These are phyloP conservation scores for Poeciliopsis infans DNA, from an alignment of 2,797 vertebrate species.

Conservation along the genomic window DNA sequence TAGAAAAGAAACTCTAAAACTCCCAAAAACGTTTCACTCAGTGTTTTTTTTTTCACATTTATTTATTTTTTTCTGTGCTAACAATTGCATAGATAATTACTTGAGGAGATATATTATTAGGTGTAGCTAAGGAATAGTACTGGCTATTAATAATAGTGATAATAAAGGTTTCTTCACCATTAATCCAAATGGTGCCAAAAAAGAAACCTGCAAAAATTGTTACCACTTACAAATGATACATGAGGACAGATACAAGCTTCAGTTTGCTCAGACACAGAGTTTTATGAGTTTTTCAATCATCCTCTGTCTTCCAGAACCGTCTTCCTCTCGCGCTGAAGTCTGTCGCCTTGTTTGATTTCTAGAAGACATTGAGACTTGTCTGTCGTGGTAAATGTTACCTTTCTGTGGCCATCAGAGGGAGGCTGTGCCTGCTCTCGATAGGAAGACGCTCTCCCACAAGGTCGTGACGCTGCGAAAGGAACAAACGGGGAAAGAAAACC, in stretches of 20 bases:
- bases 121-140: not conserved
- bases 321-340: not conserved
- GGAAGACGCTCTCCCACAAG: not conserved
- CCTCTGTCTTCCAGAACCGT: not conserved
- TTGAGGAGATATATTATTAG: not conserved
- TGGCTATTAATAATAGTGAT: not conserved
- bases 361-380: conserved; percentile 4
- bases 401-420: not conserved
- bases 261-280: not conserved
- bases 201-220: not conserved
- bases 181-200: not conserved
- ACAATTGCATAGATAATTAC: not conserved
- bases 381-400: not conserved
- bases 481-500: no score
- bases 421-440: conserved; percentile 1
- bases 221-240: not conserved
- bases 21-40: not conserved
- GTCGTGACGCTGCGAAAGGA: not conserved
- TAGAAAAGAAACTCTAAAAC: not conserved
- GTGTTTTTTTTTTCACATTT: not conserved
- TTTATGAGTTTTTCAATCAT: not conserved
- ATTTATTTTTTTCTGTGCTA: not conserved
- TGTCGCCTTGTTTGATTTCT: conserved; percentile 10
- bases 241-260: not conserved
- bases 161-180: not conserved